Conservation (phyloP, 1,140 invertebrate genomes). For the Homalodisca vitripennis region DNA sequence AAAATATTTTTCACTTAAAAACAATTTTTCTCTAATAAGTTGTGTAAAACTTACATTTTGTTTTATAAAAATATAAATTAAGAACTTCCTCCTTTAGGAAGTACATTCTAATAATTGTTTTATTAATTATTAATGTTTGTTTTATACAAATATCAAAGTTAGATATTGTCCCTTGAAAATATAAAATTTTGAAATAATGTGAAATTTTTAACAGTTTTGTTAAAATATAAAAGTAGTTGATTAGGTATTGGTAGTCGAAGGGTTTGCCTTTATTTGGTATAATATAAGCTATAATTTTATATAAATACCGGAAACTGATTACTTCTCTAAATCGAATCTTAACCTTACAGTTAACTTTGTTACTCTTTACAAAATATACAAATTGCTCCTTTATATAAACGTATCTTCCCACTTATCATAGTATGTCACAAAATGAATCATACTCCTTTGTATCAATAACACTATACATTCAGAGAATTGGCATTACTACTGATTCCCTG, state of each 20-base stretch:
- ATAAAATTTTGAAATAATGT: too few relatives aligned
- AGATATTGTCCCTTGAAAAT: too few relatives aligned
- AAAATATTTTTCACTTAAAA: too few relatives aligned
- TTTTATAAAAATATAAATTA: too few relatives aligned
- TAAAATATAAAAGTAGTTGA: background rate
- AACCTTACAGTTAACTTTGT: background rate
- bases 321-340: background rate
- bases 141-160: too few relatives aligned
- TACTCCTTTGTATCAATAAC: background rate
- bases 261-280: background rate
- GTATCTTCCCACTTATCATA: background rate
- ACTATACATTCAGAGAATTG: background rate
- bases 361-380: conserved; percentile 5
- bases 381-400: background rate
- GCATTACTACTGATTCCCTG: conserved; percentile 1
- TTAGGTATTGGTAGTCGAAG: background rate
- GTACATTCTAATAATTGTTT: too few relatives aligned
- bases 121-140: too few relatives aligned
- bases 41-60: too few relatives aligned
- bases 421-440: background rate
- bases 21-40: too few relatives aligned
- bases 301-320: background rate
- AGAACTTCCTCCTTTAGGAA: too few relatives aligned
- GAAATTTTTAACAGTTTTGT: too few relatives aligned
- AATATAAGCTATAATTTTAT: background rate